Conservation (phyloP, 2,113 vertebrate species). For the Xiphophorus couchianus region DNA sequence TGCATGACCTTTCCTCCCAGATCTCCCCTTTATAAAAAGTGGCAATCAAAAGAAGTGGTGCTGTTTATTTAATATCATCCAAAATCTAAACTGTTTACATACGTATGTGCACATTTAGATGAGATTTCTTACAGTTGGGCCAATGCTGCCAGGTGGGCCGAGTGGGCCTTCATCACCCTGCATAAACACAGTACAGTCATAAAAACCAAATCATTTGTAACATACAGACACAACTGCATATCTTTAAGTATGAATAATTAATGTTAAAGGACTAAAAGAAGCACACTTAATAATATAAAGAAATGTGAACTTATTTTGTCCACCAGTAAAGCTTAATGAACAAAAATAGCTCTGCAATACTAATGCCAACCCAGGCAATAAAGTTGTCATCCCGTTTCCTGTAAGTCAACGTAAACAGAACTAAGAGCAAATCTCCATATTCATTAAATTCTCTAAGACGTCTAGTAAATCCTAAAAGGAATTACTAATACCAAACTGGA, state of each 20-base stretch:
- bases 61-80: constrained; percentile 8
- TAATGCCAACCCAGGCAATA: background rate
- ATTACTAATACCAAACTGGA: background rate
- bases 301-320: background rate
- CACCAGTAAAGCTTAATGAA: background rate
- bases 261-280: background rate
- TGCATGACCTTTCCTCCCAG: constrained; percentile 86
- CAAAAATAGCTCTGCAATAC: background rate
- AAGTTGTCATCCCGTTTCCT: background rate
- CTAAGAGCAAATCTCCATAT: background rate
- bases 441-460: background rate
- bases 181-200: constrained; percentile 48
- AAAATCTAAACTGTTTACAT: background rate
- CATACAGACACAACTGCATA: background rate
- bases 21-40: constrained; percentile 83
- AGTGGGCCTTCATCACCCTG: constrained; percentile 93
- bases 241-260: background rate
- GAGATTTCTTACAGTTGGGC: constrained; percentile 85
- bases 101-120: constrained; percentile 1
- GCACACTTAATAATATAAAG: background rate
- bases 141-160: constrained; percentile 86
- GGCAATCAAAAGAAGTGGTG: constrained; percentile 17
- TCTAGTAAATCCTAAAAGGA: background rate
- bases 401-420: background rate
- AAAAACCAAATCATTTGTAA: background rate